These are phyloP conservation scores for Metridium senile DNA, from an alignment of 92 coral and sea anemone genomes.

Conservation along the genomic window DNA sequence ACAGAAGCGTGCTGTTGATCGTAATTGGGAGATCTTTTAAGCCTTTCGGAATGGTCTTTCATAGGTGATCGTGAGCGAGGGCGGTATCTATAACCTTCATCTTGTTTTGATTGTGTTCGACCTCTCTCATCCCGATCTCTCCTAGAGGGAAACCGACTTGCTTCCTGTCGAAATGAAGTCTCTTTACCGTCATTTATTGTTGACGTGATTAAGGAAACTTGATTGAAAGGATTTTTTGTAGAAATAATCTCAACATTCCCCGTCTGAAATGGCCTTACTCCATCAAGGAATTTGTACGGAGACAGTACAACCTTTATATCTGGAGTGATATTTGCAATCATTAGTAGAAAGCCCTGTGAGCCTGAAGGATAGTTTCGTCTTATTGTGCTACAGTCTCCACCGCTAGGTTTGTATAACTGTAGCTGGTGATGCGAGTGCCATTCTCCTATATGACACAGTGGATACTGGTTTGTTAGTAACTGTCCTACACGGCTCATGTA, in stretches of 20 bases:
- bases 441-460: conserved; percentile 94
- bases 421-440: conserved; percentile 94
- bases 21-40: not conserved
- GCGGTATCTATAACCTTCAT: not conserved
- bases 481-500: conserved; percentile 78
- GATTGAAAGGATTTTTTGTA: conserved; percentile 28
- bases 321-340: conserved; percentile 75
- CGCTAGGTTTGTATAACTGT: conserved; percentile 69
- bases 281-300: conserved; percentile 62
- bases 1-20: not conserved
- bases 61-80: conserved; percentile 24
- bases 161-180: not conserved
- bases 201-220: not conserved
- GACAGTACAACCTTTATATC: conserved; percentile 42
- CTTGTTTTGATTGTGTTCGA: not conserved
- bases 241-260: conserved; percentile 19
- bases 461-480: conserved; percentile 49
- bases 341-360: conserved; percentile 75
- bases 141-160: not conserved
- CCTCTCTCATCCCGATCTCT: not conserved
- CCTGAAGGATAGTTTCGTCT: conserved; percentile 78
- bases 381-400: conserved; percentile 81
- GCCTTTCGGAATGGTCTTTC: not conserved
- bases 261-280: conserved; percentile 11
- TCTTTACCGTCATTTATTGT: conserved; percentile 21